Evolutionary conservation across 2,888 invertebrate species (phyloP).

Genomic region (Dolichopus griseipennis): DNA sequence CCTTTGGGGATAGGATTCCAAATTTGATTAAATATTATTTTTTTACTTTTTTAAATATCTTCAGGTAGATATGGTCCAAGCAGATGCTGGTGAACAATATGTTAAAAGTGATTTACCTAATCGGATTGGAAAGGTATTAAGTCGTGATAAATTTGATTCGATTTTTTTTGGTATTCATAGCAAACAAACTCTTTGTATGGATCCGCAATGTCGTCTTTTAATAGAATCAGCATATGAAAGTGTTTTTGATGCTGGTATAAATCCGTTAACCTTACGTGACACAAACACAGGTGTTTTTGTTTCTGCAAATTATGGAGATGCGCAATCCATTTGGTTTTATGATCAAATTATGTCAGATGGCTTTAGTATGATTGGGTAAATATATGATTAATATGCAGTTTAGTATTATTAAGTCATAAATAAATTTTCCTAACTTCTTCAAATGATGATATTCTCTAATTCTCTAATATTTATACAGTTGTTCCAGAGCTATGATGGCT

Average conservation of each 20-base stretch:
- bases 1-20: no score
- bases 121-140: conserved; percentile 56
- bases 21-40: no score
- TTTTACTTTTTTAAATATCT: not conserved
- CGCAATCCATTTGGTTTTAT: conserved; percentile 54
- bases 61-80: not conserved
- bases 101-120: conserved; percentile 50
- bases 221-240: conserved; percentile 66
- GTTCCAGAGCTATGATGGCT: conserved; percentile 78
- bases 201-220: conserved; percentile 63
- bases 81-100: not conserved
- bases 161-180: conserved; percentile 61
- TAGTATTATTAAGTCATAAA: no score
- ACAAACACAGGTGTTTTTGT: conserved; percentile 59
- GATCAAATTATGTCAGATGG: conserved; percentile 46
- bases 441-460: conserved; percentile 2
- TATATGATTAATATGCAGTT: not conserved
- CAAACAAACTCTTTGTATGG: conserved; percentile 60
- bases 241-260: conserved; percentile 58
- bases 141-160: conserved; percentile 61
- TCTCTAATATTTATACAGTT: conserved; percentile 48
- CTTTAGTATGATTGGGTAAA: conserved; percentile 30
- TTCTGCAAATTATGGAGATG: conserved; percentile 57
- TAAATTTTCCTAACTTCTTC: no score
- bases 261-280: conserved; percentile 54